A percentile compares a stretch with the other conserved stretches of the same genome.
phyloP scores from a whole-genome alignment of 2,113 vertebrate species.

The Arizona elegans region DNA sequence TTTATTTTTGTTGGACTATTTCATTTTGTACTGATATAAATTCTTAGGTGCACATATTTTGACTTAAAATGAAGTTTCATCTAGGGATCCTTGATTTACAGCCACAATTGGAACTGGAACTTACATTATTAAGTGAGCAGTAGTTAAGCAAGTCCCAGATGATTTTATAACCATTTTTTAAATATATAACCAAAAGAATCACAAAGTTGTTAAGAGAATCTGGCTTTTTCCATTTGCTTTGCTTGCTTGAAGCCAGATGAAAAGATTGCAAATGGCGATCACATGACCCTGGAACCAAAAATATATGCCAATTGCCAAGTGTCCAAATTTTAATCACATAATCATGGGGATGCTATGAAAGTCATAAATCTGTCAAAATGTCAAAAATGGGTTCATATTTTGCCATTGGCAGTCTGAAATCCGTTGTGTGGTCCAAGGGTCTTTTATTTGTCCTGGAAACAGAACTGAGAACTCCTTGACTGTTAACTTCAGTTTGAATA shows the following conservation, averaged over 20 bases:
- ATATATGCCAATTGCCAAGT: background rate
- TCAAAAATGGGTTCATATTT: background rate
- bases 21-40: background rate
- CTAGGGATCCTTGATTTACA: background rate
- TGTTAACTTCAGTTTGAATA: background rate
- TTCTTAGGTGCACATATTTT: background rate
- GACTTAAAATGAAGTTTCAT: background rate
- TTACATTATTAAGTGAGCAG: background rate
- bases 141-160: background rate
- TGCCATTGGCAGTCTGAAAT: background rate
- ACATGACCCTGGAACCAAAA: background rate
- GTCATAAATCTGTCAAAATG: background rate
- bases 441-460: background rate
- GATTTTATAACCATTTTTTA: too few species aligned
- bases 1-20: background rate
- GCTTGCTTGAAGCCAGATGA: background rate
- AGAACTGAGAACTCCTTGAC: background rate
- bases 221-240: background rate
- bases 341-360: background rate
- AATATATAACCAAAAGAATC: too few species aligned
- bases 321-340: background rate
- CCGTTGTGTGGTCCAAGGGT: background rate
- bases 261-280: background rate
- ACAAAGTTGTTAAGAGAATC: background rate
- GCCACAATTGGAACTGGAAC: background rate